Evolutionary conservation across 2,113 vertebrate genomes (phyloP).

Genomic region (Channa maculata): DNA sequence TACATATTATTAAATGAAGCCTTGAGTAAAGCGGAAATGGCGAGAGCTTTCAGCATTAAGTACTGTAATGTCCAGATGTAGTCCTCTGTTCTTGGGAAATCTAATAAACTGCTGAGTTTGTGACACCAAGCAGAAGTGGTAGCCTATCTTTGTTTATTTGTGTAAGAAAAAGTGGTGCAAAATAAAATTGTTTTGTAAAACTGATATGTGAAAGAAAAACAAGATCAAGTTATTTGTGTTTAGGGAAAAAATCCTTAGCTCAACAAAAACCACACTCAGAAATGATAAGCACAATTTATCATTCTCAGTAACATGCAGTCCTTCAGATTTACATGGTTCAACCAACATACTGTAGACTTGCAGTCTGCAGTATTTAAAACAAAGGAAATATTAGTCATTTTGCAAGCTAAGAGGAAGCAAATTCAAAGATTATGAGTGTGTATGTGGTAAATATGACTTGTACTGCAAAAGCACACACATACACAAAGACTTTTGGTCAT

Average conservation of each 20-base stretch:
- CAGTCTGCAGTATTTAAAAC: constrained; percentile 1
- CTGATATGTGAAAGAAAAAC: not conserved
- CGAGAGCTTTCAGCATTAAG: constrained; percentile 52
- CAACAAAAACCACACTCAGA: not conserved
- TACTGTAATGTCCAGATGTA: constrained; percentile 13
- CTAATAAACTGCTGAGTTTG: constrained; percentile 61
- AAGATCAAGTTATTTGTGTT: not conserved
- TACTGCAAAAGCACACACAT: not conserved
- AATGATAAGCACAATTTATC: not conserved
- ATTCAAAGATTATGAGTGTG: constrained; percentile 18
- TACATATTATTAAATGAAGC: constrained; percentile 39
- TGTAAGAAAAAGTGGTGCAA: not conserved
- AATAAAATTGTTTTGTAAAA: constrained; percentile 13
- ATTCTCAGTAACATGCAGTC: not conserved
- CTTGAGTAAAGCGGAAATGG: constrained; percentile 9
- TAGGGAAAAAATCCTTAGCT: not conserved
- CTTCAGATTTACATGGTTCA: no score
- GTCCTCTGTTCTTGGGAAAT: constrained; percentile 32
- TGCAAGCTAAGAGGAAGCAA: constrained; percentile 26
- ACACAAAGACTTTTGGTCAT: not conserved
- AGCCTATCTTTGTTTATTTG: constrained; percentile 7
- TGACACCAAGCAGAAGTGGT: constrained; percentile 28
- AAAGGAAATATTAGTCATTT: constrained; percentile 53
- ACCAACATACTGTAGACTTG: not conserved
- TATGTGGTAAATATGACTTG: not conserved